Percentiles rank a stretch among this genome's conserved stretches.
phyloP scores from a whole-genome alignment of 1,140 invertebrate genomes.

The Zaprionus vittiger region DNA sequence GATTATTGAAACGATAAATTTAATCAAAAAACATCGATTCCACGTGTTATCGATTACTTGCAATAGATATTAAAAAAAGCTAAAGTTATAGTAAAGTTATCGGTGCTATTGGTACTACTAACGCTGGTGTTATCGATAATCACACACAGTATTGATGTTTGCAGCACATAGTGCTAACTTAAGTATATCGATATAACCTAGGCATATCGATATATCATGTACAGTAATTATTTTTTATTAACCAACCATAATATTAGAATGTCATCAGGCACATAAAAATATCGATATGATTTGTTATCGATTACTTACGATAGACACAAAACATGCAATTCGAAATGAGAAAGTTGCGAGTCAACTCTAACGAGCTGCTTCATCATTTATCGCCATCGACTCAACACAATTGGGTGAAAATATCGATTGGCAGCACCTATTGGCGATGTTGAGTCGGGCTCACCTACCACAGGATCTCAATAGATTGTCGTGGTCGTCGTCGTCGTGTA shows the following conservation, averaged over 20 bases:
- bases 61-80: neutral
- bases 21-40: too few species aligned
- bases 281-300: neutral
- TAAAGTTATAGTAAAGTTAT: neutral
- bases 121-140: neutral
- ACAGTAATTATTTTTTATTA: too few species aligned
- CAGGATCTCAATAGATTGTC: slow-evolving; percentile 1
- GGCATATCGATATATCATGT: too few species aligned
- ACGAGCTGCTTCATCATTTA: neutral
- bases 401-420: slow-evolving; percentile 3
- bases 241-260: too few species aligned
- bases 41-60: too few species aligned
- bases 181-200: neutral
- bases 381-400: neutral
- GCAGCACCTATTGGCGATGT: neutral
- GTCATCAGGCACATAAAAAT: too few species aligned
- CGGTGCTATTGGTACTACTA: too few species aligned
- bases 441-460: neutral
- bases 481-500: neutral
- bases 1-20: too few species aligned
- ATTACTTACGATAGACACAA: neutral
- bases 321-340: neutral
- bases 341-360: neutral
- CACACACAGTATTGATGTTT: too few species aligned
- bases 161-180: too few species aligned